Evolutionary conservation across 2,797 vertebrate species (phyloP).

Genomic region (Cirrhinus molitorella): DNA sequence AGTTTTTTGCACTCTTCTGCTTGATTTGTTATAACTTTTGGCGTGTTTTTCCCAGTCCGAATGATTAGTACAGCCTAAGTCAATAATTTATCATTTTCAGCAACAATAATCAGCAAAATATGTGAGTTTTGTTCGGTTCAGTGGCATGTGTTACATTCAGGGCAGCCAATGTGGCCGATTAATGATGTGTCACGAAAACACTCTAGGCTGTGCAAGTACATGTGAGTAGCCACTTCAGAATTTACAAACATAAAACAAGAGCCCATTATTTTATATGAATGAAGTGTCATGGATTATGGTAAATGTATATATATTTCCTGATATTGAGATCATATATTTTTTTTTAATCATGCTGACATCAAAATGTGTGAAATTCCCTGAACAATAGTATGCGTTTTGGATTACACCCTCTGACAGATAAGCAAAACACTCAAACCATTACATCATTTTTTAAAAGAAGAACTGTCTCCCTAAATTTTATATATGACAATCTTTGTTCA

Average conservation of each 20-base stretch:
- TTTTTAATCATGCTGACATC: background rate
- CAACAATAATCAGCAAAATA: no score
- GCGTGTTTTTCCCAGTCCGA: no score
- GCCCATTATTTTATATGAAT: background rate
- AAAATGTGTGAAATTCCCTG: background rate
- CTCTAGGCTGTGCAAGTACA: background rate
- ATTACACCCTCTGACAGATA: background rate
- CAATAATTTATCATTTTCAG: no score
- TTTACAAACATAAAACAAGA: background rate
- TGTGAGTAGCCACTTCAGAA: background rate
- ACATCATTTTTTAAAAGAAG: background rate
- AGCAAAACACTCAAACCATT: background rate
- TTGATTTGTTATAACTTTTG: no score
- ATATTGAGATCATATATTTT: no score
- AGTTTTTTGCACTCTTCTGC: no score
- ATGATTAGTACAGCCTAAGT: no score
- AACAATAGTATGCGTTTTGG: background rate
- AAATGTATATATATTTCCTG: no score
- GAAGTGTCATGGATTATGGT: background rate
- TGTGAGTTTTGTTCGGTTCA: no score
- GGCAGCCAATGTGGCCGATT: no score
- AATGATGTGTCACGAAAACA: no score
- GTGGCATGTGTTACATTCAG: no score
- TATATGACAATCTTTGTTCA: background rate
- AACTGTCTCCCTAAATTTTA: background rate